These are phyloP conservation scores for Pseudomyrmex gracilis DNA, from an alignment of 1,140 invertebrate genomes.

Conservation along the genomic window DNA sequence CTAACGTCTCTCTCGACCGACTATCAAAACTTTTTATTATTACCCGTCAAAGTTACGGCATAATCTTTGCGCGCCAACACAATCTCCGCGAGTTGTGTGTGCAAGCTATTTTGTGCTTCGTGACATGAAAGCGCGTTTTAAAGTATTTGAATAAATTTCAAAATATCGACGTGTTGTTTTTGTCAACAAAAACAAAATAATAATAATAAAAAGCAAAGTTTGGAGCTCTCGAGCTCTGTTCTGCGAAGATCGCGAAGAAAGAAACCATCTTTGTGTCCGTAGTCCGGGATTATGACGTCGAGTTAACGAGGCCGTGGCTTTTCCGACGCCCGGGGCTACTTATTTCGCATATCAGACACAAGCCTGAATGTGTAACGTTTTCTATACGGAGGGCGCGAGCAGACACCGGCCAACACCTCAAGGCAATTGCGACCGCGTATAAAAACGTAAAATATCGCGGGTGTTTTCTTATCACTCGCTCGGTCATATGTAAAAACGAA, in stretches of 20 bases:
- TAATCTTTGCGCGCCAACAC: neutral
- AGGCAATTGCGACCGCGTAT: constrained; percentile 77
- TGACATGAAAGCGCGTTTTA: neutral
- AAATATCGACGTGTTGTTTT: neutral
- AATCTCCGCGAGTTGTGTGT: neutral
- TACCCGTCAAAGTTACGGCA: constrained; percentile 16
- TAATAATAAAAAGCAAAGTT: too few relatives aligned
- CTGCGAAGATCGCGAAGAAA: constrained; percentile 13
- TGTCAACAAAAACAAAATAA: neutral
- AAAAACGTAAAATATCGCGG: constrained; percentile 82
- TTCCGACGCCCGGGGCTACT: constrained; percentile 75
- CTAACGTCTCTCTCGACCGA: constrained; percentile 1
- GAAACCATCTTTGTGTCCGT: constrained; percentile 41
- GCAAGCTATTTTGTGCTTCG: neutral
- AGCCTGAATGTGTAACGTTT: constrained; percentile 68
- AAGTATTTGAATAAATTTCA: neutral
- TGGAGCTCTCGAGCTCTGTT: neutral
- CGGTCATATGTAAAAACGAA: constrained; percentile 82
- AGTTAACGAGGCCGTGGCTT: constrained; percentile 68
- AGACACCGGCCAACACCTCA: constrained; percentile 78
- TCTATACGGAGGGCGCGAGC: constrained; percentile 65
- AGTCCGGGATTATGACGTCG: constrained; percentile 62
- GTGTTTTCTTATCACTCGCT: constrained; percentile 78
- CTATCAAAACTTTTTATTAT: constrained; percentile 40
- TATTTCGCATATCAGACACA: constrained; percentile 78